A percentile compares a stretch with the other conserved stretches of the same genome.
Evolutionary conservation across 1,140 invertebrate species (phyloP).

Genomic region (Drosophila ercepeae): DNA sequence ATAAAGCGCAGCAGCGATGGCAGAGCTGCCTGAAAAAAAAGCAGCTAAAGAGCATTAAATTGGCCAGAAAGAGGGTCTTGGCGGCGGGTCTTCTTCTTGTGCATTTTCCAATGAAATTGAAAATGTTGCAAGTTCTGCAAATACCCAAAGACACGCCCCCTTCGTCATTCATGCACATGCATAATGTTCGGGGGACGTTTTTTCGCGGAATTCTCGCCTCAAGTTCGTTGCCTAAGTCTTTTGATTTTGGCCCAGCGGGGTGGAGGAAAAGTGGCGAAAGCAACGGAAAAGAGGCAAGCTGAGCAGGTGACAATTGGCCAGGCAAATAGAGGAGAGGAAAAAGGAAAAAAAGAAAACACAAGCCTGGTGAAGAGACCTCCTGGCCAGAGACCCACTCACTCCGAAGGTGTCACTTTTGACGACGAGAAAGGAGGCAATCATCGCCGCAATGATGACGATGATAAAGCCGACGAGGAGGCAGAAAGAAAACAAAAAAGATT

Average conservation of each 20-base stretch:
- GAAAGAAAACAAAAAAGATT: neutral
- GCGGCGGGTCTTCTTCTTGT: slow-evolving; percentile 4
- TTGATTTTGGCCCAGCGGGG: neutral
- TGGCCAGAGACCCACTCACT: slow-evolving; percentile 19
- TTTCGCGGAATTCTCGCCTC: slow-evolving; percentile 18
- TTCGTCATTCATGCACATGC: slow-evolving; percentile 14
- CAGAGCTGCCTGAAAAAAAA: slow-evolving; percentile 12
- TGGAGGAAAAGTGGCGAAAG: neutral
- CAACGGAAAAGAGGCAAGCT: neutral
- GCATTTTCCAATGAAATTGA: slow-evolving; percentile 49
- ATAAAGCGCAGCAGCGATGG: slow-evolving; percentile 70
- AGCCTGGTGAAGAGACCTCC: slow-evolving; percentile 15
- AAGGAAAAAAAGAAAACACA: neutral
- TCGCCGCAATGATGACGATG: slow-evolving; percentile 7
- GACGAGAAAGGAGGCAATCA: slow-evolving; percentile 38
- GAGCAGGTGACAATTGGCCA: slow-evolving; percentile 38
- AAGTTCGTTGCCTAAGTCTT: slow-evolving; percentile 22
- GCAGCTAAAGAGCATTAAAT: slow-evolving; percentile 46
- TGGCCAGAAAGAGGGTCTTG: slow-evolving; percentile 7
- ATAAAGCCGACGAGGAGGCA: slow-evolving; percentile 13
- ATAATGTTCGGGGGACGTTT: slow-evolving; percentile 9
- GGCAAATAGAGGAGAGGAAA: slow-evolving; percentile 17
- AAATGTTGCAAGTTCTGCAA: slow-evolving; percentile 45
- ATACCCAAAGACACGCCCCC: slow-evolving; percentile 1
- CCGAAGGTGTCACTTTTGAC: slow-evolving; percentile 34